These are phyloP conservation scores for Trogon surrucura DNA, from an alignment of 2,113 vertebrate species.

Conservation along the genomic window DNA sequence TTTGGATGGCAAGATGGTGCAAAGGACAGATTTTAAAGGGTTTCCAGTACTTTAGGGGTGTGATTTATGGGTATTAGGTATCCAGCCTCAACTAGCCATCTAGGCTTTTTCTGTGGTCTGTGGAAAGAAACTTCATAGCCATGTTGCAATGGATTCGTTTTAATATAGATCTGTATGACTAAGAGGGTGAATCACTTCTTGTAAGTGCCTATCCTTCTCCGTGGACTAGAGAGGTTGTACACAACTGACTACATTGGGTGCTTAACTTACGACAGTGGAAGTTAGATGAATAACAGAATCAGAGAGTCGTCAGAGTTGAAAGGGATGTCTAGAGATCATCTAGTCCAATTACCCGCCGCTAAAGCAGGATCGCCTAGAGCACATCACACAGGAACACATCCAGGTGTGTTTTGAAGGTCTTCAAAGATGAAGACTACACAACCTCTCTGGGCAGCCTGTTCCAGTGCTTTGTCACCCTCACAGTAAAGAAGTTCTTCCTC, in stretches of 20 bases:
- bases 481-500: no score
- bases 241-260: neutral
- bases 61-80: neutral
- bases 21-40: neutral
- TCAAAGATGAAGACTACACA: no score
- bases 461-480: no score
- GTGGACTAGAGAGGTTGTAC: neutral
- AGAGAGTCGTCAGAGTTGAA: no score
- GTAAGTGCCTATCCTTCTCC: neutral
- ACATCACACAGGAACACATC: no score
- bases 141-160: neutral
- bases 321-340: no score
- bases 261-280: neutral
- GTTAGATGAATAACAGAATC: neutral
- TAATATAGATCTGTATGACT: neutral
- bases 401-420: no score
- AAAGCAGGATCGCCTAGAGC: no score
- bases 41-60: neutral
- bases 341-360: no score
- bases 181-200: neutral
- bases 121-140: neutral
- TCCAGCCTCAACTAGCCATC: neutral
- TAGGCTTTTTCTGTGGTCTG: neutral
- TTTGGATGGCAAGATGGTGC: neutral
- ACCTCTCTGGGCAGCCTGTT: no score